A percentile compares a stretch with the other conserved stretches of the same genome.
These are phyloP conservation scores for Tachina fera DNA, from an alignment of 2,888 invertebrate genomes.

Conservation along the genomic window DNA sequence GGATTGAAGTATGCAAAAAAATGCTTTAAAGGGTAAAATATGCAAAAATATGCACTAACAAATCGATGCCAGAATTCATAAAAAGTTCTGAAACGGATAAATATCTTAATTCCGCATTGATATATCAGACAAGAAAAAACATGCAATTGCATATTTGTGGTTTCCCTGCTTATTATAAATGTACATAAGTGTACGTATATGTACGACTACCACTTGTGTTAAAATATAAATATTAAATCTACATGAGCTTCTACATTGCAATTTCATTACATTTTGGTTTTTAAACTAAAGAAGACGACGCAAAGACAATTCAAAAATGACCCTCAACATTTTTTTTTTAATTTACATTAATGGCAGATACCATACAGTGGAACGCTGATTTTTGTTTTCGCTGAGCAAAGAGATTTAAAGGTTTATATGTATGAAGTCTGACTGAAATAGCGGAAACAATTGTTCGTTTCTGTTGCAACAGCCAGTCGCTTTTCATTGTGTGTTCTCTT, in stretches of 20 bases:
- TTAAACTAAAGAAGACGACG: background rate
- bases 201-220: background rate
- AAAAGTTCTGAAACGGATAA: too few relatives aligned
- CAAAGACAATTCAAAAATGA: constrained; percentile 43
- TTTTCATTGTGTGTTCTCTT: constrained; percentile 20
- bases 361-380: background rate
- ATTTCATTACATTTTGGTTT: constrained; percentile 3
- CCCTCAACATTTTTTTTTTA: constrained; percentile 42
- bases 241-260: background rate
- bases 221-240: constrained; percentile 5
- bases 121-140: too few relatives aligned
- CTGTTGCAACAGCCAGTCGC: constrained; percentile 52
- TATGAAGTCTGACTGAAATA: constrained; percentile 45
- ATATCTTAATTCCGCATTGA: too few relatives aligned
- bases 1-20: too few relatives aligned
- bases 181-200: background rate
- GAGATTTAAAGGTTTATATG: constrained; percentile 40
- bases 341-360: background rate
- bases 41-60: too few relatives aligned
- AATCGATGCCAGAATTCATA: too few relatives aligned
- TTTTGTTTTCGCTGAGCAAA: background rate
- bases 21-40: too few relatives aligned
- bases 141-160: too few relatives aligned
- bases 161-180: too few relatives aligned
- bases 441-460: constrained; percentile 63